Percentiles rank a stretch among this genome's conserved stretches.
Evolutionary conservation across 2,888 invertebrate genomes (phyloP).

Genomic region (Diogma glabrata): DNA sequence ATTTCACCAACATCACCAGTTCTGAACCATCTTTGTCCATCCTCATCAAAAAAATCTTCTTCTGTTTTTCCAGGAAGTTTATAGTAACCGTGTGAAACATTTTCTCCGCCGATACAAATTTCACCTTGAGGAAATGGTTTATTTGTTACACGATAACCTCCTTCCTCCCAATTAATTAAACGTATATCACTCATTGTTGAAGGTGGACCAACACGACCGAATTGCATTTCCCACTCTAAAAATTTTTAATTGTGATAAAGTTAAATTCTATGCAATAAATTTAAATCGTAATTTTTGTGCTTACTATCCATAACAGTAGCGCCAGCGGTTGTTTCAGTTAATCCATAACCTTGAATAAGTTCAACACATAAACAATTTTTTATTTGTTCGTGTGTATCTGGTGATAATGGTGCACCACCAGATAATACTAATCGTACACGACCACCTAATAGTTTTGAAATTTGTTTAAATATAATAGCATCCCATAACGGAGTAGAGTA

Average conservation of each 20-base stretch:
- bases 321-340: conserved; percentile 94
- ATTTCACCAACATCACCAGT: conserved; percentile 96
- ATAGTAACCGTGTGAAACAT: conserved; percentile 89
- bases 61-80: conserved; percentile 77
- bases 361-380: conserved; percentile 82
- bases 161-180: conserved; percentile 89
- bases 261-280: background rate
- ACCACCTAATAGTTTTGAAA: conserved; percentile 69
- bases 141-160: conserved; percentile 77
- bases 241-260: conserved; percentile 9
- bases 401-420: conserved; percentile 91
- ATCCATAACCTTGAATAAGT: conserved; percentile 88
- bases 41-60: conserved; percentile 76
- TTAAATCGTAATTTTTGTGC: conserved; percentile 23
- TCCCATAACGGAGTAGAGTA: conserved; percentile 70
- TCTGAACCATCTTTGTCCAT: conserved; percentile 82
- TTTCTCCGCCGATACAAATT: conserved; percentile 76
- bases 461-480: conserved; percentile 38
- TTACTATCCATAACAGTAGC: conserved; percentile 74
- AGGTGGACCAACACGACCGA: conserved; percentile 81
- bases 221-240: conserved; percentile 39
- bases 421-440: conserved; percentile 75
- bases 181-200: conserved; percentile 73
- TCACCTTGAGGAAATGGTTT: conserved; percentile 74
- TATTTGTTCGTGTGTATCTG: conserved; percentile 91